Percentiles rank a stretch among this genome's conserved stretches.
phyloP scores from a whole-genome alignment of 2,113 vertebrate species.

The Ursus arctos region DNA sequence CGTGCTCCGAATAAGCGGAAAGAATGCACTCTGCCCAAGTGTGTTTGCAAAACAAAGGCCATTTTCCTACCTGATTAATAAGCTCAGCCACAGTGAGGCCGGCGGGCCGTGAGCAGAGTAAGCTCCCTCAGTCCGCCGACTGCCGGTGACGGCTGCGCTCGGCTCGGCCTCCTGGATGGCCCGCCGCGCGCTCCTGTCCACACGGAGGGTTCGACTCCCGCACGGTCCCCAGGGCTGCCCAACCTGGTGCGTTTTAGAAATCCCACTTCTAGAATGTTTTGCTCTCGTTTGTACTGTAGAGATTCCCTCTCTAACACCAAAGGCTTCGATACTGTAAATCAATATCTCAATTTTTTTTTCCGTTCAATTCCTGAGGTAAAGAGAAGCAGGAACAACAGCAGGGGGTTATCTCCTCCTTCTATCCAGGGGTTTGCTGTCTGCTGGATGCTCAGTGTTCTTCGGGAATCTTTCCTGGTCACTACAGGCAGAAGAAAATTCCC shows the following conservation, averaged over 20 bases:
- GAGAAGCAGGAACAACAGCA: accelerated
- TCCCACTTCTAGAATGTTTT: no score
- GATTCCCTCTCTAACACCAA: neutral
- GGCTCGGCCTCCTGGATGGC: no score
- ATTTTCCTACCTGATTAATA: neutral
- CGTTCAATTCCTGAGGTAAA: neutral
- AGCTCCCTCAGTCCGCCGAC: neutral
- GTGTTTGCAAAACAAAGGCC: neutral
- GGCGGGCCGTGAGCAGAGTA: neutral
- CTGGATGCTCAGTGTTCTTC: accelerated
- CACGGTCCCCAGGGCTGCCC: accelerated
- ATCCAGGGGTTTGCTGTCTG: neutral
- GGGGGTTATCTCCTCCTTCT: accelerated
- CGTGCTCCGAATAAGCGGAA: constrained; percentile 13
- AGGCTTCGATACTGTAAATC: neutral
- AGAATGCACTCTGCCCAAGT: constrained; percentile 13
- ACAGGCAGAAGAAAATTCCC: neutral
- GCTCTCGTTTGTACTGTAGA: neutral
- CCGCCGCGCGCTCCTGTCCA: accelerated
- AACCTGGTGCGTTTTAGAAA: neutral
- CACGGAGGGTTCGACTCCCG: neutral
- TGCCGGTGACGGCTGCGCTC: accelerated
- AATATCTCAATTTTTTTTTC: neutral
- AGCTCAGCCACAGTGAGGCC: neutral
- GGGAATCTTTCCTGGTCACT: neutral